Base-by-base conservation (phyloP, 2,797 vertebrate species). In the Hydrolagus colliei region DNA sequence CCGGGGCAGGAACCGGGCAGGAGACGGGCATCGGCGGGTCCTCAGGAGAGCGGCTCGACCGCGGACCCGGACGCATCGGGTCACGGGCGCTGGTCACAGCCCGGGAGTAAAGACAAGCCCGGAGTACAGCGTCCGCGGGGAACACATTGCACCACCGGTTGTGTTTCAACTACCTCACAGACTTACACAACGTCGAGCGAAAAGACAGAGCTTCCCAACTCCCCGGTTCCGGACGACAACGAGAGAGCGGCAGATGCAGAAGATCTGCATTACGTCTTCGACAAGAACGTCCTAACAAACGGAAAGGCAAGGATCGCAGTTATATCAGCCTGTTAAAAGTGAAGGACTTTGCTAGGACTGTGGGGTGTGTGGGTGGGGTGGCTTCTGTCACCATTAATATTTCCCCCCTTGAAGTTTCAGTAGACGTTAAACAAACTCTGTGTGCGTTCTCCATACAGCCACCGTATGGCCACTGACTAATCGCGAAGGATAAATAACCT, bases 251-350 rank as follows among this genome's bases (percentile, higher is more conserved):
- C 85, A 52, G 91, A 92, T 20, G 88, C 93, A 67, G 93, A 96
- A 85, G 96, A 98, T 86, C 94, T 98, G 89, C 92, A 94, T 93
- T 99, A 98, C 88, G 91, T 96, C 86, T 99, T 99, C 89, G 97
- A 99, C 92, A 95, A 95, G 91, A 95, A 96, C 94, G 96, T 98
- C 92, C 96, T 99, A 91, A 99, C 97, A 41, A 97, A 96, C 87
- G 98, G 98, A 92, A 99, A 99, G 97, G 98, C 98, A 92, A 92
- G 27, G 12, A 62, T 71, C 52, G 41, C 14, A 32, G 73, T 32
- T 22, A 73, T 35, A 73, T 35, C 35, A 13, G 6, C 73, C 27
- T 27, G 12, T 73, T 35, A 12, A 6, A 4, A 73, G 16, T 73
- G 18, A 6, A 10, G 72, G 27, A 12, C 13, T 5, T 4, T 10